These are phyloP conservation scores for Motacilla alba DNA, from an alignment of 2,113 vertebrate species.

Conservation along the genomic window DNA sequence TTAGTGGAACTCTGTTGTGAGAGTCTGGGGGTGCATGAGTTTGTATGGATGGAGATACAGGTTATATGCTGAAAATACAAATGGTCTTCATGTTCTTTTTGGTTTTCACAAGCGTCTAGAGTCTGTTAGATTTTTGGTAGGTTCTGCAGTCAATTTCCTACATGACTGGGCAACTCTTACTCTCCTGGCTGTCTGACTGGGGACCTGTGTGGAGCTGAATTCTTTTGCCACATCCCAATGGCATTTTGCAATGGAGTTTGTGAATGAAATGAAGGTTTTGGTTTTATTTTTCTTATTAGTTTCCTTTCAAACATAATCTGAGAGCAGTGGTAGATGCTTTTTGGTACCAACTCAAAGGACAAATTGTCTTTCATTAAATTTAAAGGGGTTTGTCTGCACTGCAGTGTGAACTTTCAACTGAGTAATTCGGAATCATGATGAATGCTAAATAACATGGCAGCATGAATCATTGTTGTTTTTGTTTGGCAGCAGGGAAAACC, in stretches of 20 bases:
- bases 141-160: neutral
- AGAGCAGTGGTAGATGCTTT: neutral
- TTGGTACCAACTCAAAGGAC: neutral
- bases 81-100: neutral
- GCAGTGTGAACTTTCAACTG: neutral
- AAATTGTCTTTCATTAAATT: neutral
- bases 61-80: neutral
- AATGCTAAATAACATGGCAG: constrained; percentile 39
- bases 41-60: neutral
- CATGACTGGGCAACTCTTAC: neutral
- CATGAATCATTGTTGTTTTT: constrained; percentile 55
- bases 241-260: neutral
- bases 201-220: neutral
- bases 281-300: neutral
- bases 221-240: neutral
- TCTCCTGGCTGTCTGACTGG: neutral
- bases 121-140: neutral
- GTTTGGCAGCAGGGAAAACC: constrained; percentile 47
- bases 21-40: neutral
- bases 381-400: neutral
- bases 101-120: neutral
- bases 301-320: neutral
- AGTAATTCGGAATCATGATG: constrained; percentile 17
- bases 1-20: neutral
- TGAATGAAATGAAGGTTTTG: neutral